Evolutionary conservation across 2,888 invertebrate species (phyloP), one percentile per base, ranked within the genome.

Genomic region (Drosophila merina): DNA sequence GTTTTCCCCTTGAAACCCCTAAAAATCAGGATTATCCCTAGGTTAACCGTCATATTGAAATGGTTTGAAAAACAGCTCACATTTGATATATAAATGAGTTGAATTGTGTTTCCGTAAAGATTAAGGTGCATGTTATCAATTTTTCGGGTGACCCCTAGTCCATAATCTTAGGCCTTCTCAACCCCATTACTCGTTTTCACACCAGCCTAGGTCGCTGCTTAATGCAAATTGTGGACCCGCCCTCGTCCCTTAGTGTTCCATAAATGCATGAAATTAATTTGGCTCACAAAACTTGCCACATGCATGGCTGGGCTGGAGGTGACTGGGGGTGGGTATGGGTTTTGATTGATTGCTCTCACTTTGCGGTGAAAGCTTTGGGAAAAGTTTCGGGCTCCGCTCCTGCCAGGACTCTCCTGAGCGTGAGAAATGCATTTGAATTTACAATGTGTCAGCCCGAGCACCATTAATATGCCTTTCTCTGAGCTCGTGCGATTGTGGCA

Each of bases 351-450:
- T 87, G 82, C 74, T 85, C 88, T 85, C 86, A 74, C 83, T 82
- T 82, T 86, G 87, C 71, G 79, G 86, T 74, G 67, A 87, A 63
- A 77, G 79, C 83, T 69, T 72, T 60, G 60, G 57, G 75, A 70
- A 58, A 71, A 71, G 40, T 63, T 68, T 76, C 49, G 31, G 38
- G 36, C 12, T 28, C 47, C 54, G 48, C 40, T 44, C 48, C 12
- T n/a, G 8, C 31, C 30, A 20, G 31, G 42, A 33, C 67, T 36
- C 30, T 49, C 3, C 36, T 30, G 69, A 57, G 71, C 55, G 57
- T 72, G 82, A 82, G 73, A 76, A 88, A 88, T 87, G 88, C 88
- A 82, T 88, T 82, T 82, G 79, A 82, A 82, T 87, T 82, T 82
- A 87, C 88, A 85, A 85, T 87, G 85, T 85, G 85, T 85, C 86